Evolutionary conservation across 2,888 invertebrate species (phyloP).

Genomic region (Caenorhabditis angaria): DNA sequence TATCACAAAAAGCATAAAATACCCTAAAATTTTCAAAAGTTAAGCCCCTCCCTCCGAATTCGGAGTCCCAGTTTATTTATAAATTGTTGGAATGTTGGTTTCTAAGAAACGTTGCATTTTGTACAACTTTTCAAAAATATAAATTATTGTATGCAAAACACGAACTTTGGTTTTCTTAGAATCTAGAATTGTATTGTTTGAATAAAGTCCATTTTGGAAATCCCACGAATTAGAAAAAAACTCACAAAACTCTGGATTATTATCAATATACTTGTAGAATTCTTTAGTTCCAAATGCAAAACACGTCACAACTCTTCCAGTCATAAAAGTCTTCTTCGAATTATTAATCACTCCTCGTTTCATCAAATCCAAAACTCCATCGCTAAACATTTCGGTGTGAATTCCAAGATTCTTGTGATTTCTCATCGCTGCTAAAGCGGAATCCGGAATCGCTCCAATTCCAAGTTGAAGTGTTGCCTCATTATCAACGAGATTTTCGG

Average conservation of each 20-base stretch:
- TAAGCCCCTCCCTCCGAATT: too few relatives aligned
- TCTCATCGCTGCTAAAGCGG: constrained; percentile 83
- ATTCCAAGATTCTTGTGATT: constrained; percentile 91
- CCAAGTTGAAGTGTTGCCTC: constrained; percentile 91
- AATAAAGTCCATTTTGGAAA: too few relatives aligned
- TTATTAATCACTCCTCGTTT: constrained; percentile 88
- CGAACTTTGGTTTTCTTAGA: too few relatives aligned
- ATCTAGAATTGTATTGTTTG: too few relatives aligned
- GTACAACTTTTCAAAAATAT: too few relatives aligned
- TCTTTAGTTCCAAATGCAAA: constrained; percentile 88
- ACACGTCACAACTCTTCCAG: constrained; percentile 74
- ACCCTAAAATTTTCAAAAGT: too few relatives aligned
- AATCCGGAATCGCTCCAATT: constrained; percentile 94
- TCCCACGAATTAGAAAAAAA: too few relatives aligned
- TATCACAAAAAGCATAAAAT: too few relatives aligned
- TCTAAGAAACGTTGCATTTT: too few relatives aligned
- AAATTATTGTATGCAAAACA: too few relatives aligned
- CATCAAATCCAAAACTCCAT: constrained; percentile 88
- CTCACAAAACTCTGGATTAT: constrained; percentile 82
- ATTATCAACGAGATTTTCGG: constrained; percentile 87
- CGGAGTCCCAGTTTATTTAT: too few relatives aligned
- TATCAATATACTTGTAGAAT: constrained; percentile 89
- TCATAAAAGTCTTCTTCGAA: constrained; percentile 78
- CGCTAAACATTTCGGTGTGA: constrained; percentile 96
- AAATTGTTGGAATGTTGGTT: too few relatives aligned